Percentiles rank a stretch among this genome's conserved stretches.
phyloP scores from a whole-genome alignment of 2,888 invertebrate genomes.

The Agrochola circellaris region DNA sequence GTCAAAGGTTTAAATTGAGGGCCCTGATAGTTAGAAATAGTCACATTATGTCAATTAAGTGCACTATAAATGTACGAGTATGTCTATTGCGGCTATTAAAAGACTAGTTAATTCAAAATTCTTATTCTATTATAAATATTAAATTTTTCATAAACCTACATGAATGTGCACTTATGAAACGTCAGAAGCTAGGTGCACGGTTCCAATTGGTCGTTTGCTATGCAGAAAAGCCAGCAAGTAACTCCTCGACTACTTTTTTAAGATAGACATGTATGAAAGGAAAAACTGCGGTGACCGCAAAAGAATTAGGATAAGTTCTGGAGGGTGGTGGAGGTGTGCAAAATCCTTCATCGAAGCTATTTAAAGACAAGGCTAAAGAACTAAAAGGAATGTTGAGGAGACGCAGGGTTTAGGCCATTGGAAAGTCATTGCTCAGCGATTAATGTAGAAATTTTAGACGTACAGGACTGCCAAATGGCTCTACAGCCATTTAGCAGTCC shows the following conservation, averaged over 20 bases:
- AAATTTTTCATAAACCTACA: no score
- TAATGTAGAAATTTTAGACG: no score
- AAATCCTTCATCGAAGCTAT: not conserved
- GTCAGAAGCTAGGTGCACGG: no score
- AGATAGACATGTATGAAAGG: not conserved
- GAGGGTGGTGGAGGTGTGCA: no score
- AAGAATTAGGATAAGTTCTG: not conserved
- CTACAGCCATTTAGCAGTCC: not conserved
- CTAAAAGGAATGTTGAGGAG: not conserved
- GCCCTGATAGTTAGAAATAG: not conserved
- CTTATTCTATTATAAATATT: no score
- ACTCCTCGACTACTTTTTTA: no score
- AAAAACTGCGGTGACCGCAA: not conserved
- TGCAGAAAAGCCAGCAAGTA: no score
- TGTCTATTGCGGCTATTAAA: not conserved
- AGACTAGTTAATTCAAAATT: no score
- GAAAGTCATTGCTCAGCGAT: not conserved
- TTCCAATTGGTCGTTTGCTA: no score
- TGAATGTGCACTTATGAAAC: no score
- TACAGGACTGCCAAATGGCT: no score
- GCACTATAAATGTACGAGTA: not conserved
- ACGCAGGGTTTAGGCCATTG: not conserved
- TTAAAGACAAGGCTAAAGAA: not conserved
- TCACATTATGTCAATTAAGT: not conserved
- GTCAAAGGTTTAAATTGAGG: conserved; percentile 12